Base-by-base conservation (phyloP, 2,888 invertebrate species). In the Tineola bisselliella region DNA sequence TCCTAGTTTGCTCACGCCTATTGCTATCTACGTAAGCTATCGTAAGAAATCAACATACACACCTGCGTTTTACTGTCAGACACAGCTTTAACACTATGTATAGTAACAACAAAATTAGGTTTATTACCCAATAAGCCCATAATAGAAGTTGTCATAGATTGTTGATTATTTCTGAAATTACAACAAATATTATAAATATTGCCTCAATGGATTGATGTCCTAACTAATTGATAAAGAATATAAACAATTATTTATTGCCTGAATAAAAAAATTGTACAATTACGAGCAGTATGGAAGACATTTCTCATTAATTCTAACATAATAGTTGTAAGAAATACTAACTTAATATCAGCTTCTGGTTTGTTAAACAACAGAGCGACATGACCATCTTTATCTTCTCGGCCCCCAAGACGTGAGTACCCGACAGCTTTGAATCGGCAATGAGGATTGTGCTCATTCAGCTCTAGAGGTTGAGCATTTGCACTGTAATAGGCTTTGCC, bases 401-500 rank as follows among this genome's bases (percentile, higher is more conserved):
- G 91, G 3, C 92, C 91, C 0, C 97, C 95, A 66, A 98, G 90
- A 17, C 93, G 91, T 66, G 94, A 96, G 75, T 98, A 99, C 0
- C 96, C 96, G 61, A 99, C 94, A 0, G 97, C 94, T 82, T 98
- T 99, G 75, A 99, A 97, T 52, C 96, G 90, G 71, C 96, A 98
- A 59, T 97, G 91, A 0, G 95, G 95, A 77, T 98, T 98, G 69
- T 95, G 93, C 61, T 94, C 92, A 58, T 92, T 94, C 65, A 97
- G 91, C 61, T 94, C 94, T 6, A 97, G 90, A 0, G 96, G 92
- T 0, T 91, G 92, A 6, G 92, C 92, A 66, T 90, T 91, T 60
- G 91, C 89, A 38, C 91, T 92, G 75, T 94, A 96, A 74, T 92
- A 96, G 0, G 93, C 91, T 76, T 93, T 92, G 3, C 92, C 92